Percentiles rank a stretch among this genome's conserved stretches.
Evolutionary conservation across 1,140 invertebrate genomes (phyloP).

Genomic region (Dinoponera quadriceps): DNA sequence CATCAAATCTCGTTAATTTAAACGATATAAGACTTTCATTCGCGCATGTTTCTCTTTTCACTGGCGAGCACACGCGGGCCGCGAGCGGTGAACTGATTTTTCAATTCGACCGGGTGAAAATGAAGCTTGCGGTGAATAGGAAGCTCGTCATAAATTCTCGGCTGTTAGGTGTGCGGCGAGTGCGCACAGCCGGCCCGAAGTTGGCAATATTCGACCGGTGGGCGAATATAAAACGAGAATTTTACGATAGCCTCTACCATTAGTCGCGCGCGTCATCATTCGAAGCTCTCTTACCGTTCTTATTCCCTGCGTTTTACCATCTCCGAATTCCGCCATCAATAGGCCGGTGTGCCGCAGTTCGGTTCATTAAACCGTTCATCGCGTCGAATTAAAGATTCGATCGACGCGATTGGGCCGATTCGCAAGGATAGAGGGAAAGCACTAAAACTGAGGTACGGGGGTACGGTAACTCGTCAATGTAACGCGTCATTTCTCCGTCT

Average conservation of each 20-base stretch:
- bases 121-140: constrained; percentile 13
- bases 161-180: background rate
- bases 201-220: background rate
- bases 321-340: constrained; percentile 5
- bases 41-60: background rate
- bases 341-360: too few species aligned
- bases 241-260: constrained; percentile 25
- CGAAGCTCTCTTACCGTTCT: background rate
- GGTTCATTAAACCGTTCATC: background rate
- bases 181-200: background rate
- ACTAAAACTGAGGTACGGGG: too few species aligned
- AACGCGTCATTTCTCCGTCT: too few species aligned
- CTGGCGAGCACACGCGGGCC: too few species aligned
- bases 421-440: too few species aligned
- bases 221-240: constrained; percentile 28
- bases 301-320: background rate
- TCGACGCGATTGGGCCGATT: background rate
- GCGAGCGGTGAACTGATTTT: background rate
- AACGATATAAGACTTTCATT: background rate
- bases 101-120: background rate
- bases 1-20: constrained; percentile 5
- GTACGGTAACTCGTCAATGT: too few species aligned
- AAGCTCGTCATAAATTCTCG: constrained; percentile 15
- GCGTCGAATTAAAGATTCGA: constrained; percentile 4
- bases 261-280: constrained; percentile 18